phyloP scores from a whole-genome alignment of 2,888 invertebrate genomes.

The Dasysyrphus tricinctus region DNA sequence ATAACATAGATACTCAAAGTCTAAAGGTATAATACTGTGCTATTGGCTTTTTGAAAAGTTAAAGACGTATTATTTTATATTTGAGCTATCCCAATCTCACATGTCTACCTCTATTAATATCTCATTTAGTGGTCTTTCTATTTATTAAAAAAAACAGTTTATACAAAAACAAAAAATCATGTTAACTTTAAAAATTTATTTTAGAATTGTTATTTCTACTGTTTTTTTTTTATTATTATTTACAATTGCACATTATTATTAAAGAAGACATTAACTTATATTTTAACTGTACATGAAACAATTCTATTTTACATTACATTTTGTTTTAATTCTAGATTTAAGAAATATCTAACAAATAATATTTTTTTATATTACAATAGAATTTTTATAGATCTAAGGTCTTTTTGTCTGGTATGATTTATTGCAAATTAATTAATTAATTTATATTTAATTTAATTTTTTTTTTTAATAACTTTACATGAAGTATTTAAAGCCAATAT shows the following conservation, averaged over 20 bases:
- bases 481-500: background rate
- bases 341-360: slow-evolving; percentile 55
- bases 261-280: slow-evolving; percentile 39
- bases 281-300: slow-evolving; percentile 63
- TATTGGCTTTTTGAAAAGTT: too few species aligned
- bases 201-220: slow-evolving; percentile 25
- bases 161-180: too few species aligned
- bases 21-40: too few species aligned
- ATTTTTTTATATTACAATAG: slow-evolving; percentile 37
- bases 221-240: slow-evolving; percentile 33
- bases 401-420: slow-evolving; percentile 41
- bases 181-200: slow-evolving; percentile 46
- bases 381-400: slow-evolving; percentile 35
- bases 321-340: slow-evolving; percentile 23
- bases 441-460: slow-evolving; percentile 7
- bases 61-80: too few species aligned
- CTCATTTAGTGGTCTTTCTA: too few species aligned
- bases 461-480: slow-evolving; percentile 19
- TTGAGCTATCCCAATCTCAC: too few species aligned
- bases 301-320: slow-evolving; percentile 18
- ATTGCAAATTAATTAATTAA: slow-evolving; percentile 49
- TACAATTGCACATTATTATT: slow-evolving; percentile 71
- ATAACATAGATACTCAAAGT: too few species aligned
- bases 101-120: too few species aligned
- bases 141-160: too few species aligned